Percentiles rank a stretch among this genome's conserved stretches.
These are phyloP conservation scores for Pterophyllum scalare DNA, from an alignment of 2,113 vertebrate genomes.

Conservation along the genomic window DNA sequence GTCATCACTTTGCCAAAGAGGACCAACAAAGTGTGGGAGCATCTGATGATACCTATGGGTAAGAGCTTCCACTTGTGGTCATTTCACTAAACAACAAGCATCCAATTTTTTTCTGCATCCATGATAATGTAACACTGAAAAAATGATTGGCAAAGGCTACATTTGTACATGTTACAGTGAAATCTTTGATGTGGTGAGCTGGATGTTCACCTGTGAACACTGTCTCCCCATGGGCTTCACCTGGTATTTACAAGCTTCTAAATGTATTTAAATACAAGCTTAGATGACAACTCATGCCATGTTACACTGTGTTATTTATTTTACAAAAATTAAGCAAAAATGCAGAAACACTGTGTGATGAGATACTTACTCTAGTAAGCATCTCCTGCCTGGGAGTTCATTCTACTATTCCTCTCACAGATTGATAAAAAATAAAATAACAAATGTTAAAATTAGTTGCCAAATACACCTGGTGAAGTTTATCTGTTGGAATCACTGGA, in stretches of 20 bases:
- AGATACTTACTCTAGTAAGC: background rate
- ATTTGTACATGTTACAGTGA: background rate
- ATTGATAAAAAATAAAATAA: background rate
- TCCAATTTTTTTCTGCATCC: background rate
- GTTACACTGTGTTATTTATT: no score
- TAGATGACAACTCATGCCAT: no score
- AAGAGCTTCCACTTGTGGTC: constrained; percentile 22
- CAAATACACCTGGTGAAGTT: background rate
- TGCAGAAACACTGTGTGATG: no score
- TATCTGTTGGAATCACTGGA: background rate
- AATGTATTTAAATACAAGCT: no score
- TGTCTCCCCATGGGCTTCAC: background rate
- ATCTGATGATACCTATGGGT: constrained; percentile 80
- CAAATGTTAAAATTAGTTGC: background rate
- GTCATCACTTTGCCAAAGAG: constrained; percentile 88
- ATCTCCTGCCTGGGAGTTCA: background rate
- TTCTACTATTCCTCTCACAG: background rate
- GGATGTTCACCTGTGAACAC: background rate
- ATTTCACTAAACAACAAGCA: background rate
- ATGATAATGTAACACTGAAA: background rate
- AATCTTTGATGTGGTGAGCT: background rate
- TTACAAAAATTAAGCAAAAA: no score
- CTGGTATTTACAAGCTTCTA: background rate
- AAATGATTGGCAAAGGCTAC: no score
- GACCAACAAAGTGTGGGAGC: constrained; percentile 83